Base-by-base conservation (phyloP, 2,113 vertebrate species). In the Ia io region DNA sequence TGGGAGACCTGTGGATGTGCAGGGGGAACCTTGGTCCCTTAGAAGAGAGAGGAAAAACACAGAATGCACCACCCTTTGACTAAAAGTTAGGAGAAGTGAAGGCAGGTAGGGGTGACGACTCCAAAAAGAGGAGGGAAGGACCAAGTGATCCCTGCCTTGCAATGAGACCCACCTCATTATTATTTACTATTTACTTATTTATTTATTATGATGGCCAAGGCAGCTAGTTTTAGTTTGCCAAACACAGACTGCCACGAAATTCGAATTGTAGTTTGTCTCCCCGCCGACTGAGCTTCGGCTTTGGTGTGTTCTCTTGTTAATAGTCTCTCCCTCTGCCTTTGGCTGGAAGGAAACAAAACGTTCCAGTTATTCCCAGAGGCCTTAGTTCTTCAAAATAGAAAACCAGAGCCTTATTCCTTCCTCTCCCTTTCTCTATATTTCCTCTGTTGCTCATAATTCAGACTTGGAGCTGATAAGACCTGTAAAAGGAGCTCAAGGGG, bases 381-480 rank as follows among this genome's bases (percentile, higher is more conserved):
- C 2, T 83, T 6, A 9, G 18, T 28, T 22, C 32, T 44, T 65
- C 32, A 65, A 32, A 12, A 42, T 4, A 5, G 20, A 51, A 65
- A 49, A 5, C 5, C 1, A 25, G 20, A n/a, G 1, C 9, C 17
- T 12, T 18, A 7, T 16, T 10, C 22, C 51, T 73, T 3, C 20
- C 47, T 10, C 9, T 2, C 10, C 13, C 10, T 67, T 30, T 37
- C 11, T 20, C 42, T 32, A 0, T 3, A 0, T 22, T 2, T 22
- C 22, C 32, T 67, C 35, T 2, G 7, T 25, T 20, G 59, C 42
- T 18, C 11, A 0, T 11, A 28, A 28, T 18, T 44, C n/a, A 4
- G 70, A n/a, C 37, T 8, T n/a, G n/a, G n/a, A 78, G 61, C 30
- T 11, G 14, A 28, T 37, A 18, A 67, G 56, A 47, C 77, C 40